Conservation (phyloP, 1,140 invertebrate species). For the Psix sp. region DNA sequence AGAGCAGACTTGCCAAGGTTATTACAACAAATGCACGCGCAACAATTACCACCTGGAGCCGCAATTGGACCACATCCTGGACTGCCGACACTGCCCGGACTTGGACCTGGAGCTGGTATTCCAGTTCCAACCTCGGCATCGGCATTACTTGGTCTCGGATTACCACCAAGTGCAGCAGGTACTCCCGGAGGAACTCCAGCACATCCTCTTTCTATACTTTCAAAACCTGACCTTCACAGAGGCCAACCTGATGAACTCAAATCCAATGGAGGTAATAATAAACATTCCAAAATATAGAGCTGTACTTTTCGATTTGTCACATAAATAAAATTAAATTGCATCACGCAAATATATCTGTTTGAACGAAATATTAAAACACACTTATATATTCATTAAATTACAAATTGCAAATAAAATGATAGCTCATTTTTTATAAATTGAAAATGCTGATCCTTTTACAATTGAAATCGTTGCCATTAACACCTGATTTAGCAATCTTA, state of each 20-base stretch:
- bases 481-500: too few relatives aligned
- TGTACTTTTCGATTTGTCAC: neutral
- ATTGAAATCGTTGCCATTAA: too few relatives aligned
- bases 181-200: constrained; percentile 78
- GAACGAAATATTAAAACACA: too few relatives aligned
- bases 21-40: constrained; percentile 93
- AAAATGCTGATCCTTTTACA: too few relatives aligned
- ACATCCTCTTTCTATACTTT: constrained; percentile 83
- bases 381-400: too few relatives aligned
- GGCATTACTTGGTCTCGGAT: constrained; percentile 73
- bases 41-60: constrained; percentile 87
- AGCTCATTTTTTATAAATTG: too few relatives aligned
- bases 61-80: constrained; percentile 81
- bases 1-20: constrained; percentile 85
- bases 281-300: neutral
- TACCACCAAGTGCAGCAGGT: constrained; percentile 78
- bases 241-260: constrained; percentile 80
- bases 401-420: too few relatives aligned
- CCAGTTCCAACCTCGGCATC: constrained; percentile 75
- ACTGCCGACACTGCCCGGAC: constrained; percentile 72
- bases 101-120: constrained; percentile 73
- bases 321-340: too few relatives aligned
- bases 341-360: too few relatives aligned
- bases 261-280: constrained; percentile 81
- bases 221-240: constrained; percentile 85